Evolutionary conservation across 2,113 vertebrate species (phyloP).

Genomic region (Cynoglossus semilaevis): DNA sequence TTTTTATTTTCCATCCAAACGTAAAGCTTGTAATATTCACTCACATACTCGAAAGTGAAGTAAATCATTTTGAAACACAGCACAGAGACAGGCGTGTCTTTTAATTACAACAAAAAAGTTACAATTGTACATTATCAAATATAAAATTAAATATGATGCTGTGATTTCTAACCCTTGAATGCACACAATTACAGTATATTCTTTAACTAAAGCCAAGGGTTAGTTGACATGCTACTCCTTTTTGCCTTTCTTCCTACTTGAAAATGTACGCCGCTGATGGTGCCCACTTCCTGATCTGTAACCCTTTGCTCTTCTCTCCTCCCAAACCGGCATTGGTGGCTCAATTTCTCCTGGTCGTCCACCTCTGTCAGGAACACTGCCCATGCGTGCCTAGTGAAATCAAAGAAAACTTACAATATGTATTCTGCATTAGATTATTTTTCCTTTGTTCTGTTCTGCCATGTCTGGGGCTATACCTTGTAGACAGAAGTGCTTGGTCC

Average conservation of each 20-base stretch:
- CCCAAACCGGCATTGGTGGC: slow-evolving; percentile 84
- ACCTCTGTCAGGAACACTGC: slow-evolving; percentile 83
- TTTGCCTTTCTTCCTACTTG: slow-evolving; percentile 67
- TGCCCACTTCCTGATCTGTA: slow-evolving; percentile 32
- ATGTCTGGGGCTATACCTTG: slow-evolving; percentile 69
- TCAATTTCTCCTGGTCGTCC: slow-evolving; percentile 86
- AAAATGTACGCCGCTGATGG: slow-evolving; percentile 48
- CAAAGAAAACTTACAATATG: slow-evolving; percentile 4
- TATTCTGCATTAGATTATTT: not conserved
- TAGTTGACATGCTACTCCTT: slow-evolving; percentile 26
- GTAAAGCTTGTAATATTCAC: too few species aligned
- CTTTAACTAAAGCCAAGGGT: not conserved
- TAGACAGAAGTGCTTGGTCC: slow-evolving; percentile 75
- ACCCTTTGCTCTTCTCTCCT: slow-evolving; percentile 67
- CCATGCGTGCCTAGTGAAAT: slow-evolving; percentile 79
- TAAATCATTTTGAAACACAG: too few species aligned
- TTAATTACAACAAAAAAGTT: too few species aligned
- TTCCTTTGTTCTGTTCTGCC: not conserved
- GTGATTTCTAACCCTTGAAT: too few species aligned
- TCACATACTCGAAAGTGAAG: too few species aligned
- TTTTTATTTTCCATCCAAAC: too few species aligned
- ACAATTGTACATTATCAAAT: not conserved
- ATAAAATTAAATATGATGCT: slow-evolving; percentile 17
- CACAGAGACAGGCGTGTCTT: too few species aligned
- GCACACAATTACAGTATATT: not conserved